Conservation (phyloP, 2,113 vertebrate species). For the Pipa parva region DNA sequence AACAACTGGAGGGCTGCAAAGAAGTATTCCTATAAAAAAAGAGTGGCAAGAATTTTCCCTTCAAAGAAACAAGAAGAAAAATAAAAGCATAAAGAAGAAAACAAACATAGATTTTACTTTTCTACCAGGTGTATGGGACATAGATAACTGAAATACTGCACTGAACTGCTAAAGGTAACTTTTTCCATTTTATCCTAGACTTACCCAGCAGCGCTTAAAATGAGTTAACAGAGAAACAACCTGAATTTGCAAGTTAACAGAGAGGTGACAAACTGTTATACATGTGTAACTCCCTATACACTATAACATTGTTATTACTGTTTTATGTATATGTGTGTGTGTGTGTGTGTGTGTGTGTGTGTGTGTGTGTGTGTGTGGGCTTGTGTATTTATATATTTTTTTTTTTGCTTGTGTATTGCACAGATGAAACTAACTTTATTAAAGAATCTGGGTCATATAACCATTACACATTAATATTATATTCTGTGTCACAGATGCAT, state of each 20-base stretch:
- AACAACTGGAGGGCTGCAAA: constrained; percentile 59
- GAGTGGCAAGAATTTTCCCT: constrained; percentile 50
- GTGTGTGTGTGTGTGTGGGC: neutral
- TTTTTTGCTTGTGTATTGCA: no score
- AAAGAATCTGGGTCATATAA: no score
- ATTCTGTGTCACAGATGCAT: no score
- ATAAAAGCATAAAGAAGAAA: constrained; percentile 15
- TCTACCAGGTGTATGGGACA: constrained; percentile 61
- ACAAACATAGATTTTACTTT: constrained; percentile 34
- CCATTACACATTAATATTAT: no score
- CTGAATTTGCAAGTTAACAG: no score
- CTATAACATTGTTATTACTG: no score
- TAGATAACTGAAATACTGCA: constrained; percentile 62
- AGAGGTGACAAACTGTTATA: no score
- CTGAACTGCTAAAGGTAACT: constrained; percentile 66
- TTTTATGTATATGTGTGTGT: neutral
- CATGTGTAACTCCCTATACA: no score
- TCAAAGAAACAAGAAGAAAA: constrained; percentile 39
- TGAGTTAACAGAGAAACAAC: no score
- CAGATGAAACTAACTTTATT: no score
- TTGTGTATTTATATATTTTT: no score
- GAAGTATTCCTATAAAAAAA: constrained; percentile 45
- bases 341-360: neutral
- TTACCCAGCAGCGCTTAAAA: no score
- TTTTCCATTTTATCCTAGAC: neutral